Evolutionary conservation across 1,140 invertebrate genomes (phyloP).

Genomic region (Platyscapa corneri): DNA sequence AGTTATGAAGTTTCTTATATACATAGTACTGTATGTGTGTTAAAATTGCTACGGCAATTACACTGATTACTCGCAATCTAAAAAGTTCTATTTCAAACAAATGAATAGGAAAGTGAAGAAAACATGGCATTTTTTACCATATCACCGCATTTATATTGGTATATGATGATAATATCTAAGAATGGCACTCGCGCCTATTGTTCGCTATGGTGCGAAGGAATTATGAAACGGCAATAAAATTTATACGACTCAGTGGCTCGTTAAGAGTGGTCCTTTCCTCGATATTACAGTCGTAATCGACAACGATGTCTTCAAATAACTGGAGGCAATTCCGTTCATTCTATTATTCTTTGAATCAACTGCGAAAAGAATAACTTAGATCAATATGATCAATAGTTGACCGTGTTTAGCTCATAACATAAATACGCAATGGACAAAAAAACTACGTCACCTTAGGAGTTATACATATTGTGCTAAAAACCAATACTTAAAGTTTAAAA

Average conservation of each 20-base stretch:
- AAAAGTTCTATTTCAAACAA: background rate
- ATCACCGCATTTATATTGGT: slow-evolving; percentile 13
- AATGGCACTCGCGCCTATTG: slow-evolving; percentile 59
- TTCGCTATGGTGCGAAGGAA: slow-evolving; percentile 61
- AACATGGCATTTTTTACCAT: slow-evolving; percentile 1
- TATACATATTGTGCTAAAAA: too few relatives aligned
- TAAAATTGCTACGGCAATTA: background rate
- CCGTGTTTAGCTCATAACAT: background rate
- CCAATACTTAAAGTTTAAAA: background rate
- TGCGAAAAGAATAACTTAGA: slow-evolving; percentile 10
- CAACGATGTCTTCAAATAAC: slow-evolving; percentile 56
- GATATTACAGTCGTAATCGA: slow-evolving; percentile 61
- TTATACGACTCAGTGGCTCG: slow-evolving; percentile 67
- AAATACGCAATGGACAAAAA: background rate
- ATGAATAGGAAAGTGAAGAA: slow-evolving; percentile 38
- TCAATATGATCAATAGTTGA: slow-evolving; percentile 6
- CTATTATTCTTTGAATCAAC: slow-evolving; percentile 19
- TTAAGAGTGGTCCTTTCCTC: slow-evolving; percentile 63
- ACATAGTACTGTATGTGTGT: background rate
- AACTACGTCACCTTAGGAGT: too few relatives aligned
- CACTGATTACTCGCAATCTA: background rate
- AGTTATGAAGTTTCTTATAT: background rate
- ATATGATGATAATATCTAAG: slow-evolving; percentile 59
- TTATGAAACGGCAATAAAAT: slow-evolving; percentile 69
- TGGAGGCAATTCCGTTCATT: slow-evolving; percentile 51